Conservation (phyloP, 2,797 vertebrate species). For the Coracias cyanogaster region DNA sequence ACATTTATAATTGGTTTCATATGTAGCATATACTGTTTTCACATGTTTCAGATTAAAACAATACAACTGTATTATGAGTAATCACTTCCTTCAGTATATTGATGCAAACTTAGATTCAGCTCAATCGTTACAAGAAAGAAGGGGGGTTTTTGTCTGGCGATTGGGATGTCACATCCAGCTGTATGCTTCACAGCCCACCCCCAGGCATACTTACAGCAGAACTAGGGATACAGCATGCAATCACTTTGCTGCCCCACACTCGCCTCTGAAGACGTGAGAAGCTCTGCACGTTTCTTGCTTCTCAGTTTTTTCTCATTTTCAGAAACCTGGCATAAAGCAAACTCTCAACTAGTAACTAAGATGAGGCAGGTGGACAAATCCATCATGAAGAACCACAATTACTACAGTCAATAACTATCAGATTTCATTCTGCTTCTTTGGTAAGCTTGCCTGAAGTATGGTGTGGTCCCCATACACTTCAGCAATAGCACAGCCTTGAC, state of each 20-base stretch:
- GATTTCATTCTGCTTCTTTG: not conserved
- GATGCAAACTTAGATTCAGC: not conserved
- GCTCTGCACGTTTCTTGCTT: not conserved
- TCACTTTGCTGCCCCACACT: not conserved
- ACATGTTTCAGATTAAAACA: not conserved
- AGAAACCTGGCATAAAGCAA: not conserved
- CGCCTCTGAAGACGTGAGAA: not conserved
- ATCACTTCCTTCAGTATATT: not conserved
- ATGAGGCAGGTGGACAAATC: not conserved
- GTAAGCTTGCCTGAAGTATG: not conserved
- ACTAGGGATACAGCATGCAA: not conserved
- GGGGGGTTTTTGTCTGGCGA: not conserved
- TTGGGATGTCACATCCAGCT: not conserved
- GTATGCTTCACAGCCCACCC: fast-evolving
- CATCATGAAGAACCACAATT: not conserved
- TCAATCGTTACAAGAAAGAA: not conserved
- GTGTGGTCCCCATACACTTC: not conserved
- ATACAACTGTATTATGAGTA: not conserved
- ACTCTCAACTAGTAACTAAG: not conserved
- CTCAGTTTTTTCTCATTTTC: not conserved
- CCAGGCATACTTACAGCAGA: not conserved
- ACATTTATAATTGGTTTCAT: not conserved
- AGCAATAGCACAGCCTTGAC: not conserved
- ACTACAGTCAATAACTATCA: not conserved
- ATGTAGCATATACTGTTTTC: not conserved